Percentiles rank a stretch among this genome's conserved stretches.
Conservation (phyloP, 2,113 vertebrate species). For the Alosa alosa region DNA sequence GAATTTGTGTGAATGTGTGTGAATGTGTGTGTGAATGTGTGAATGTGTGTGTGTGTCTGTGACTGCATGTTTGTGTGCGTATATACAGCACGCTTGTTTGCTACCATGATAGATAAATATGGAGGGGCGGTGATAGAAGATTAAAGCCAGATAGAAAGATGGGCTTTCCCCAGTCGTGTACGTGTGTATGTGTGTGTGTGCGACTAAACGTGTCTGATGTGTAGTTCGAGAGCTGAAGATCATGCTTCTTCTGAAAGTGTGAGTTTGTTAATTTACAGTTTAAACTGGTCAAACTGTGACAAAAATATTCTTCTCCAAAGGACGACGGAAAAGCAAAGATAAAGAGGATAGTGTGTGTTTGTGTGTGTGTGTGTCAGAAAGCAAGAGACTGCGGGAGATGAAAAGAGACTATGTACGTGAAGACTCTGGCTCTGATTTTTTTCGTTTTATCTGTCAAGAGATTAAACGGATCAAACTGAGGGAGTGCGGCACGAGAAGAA, state of each 20-base stretch:
- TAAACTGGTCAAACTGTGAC: neutral
- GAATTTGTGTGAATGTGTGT: slow-evolving; percentile 2
- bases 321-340: neutral
- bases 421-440: slow-evolving; percentile 45
- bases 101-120: neutral
- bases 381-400: slow-evolving; percentile 2
- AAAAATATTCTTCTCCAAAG: neutral
- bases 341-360: neutral
- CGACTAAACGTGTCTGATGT: neutral
- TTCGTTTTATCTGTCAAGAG: slow-evolving; percentile 55
- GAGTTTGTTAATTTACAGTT: neutral
- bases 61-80: neutral
- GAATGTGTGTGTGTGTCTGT: neutral
- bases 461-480: slow-evolving; percentile 59
- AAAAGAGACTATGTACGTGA: slow-evolving; percentile 6
- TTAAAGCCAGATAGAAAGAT: neutral
- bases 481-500: neutral
- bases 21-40: no score
- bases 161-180: neutral
- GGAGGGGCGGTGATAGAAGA: neutral
- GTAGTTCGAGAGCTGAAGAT: neutral
- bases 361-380: neutral
- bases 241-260: neutral
- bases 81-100: neutral
- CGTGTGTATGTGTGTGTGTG: neutral